phyloP scores from a whole-genome alignment of 30 jellyfish, hydroid and myxozoan genomes.

The Aurelia sp. region DNA sequence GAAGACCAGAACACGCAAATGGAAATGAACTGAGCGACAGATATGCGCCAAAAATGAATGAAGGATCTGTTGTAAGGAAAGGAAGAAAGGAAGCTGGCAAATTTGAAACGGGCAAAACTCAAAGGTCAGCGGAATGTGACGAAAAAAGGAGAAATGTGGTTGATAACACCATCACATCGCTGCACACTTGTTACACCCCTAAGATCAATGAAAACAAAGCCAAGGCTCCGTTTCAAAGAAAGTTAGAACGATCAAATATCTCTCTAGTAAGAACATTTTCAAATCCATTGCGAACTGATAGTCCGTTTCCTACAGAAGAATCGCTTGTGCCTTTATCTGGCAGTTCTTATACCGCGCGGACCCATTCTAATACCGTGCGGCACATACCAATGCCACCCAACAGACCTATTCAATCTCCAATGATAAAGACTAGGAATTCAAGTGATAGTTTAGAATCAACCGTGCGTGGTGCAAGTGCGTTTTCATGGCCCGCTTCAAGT shows the following conservation, averaged over 20 bases:
- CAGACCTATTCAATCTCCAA: too few relatives aligned
- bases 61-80: too few relatives aligned
- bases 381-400: too few relatives aligned
- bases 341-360: not conserved
- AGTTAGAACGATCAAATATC: too few relatives aligned
- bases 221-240: not conserved
- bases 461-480: conserved; percentile 18
- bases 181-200: too few relatives aligned
- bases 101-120: too few relatives aligned
- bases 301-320: conserved; percentile 11
- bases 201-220: not conserved
- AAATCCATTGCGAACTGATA: not conserved
- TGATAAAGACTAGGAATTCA: not conserved
- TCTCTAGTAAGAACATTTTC: not conserved
- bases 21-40: not conserved
- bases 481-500: conserved; percentile 55
- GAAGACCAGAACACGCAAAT: not conserved
- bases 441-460: not conserved
- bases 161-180: too few relatives aligned
- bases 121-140: too few relatives aligned
- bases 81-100: too few relatives aligned
- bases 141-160: too few relatives aligned
- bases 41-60: not conserved
- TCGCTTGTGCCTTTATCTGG: too few relatives aligned
- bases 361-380: not conserved